Base-by-base conservation (phyloP, 2,797 vertebrate species). In the Microctenopoma stevenorrisi region DNA sequence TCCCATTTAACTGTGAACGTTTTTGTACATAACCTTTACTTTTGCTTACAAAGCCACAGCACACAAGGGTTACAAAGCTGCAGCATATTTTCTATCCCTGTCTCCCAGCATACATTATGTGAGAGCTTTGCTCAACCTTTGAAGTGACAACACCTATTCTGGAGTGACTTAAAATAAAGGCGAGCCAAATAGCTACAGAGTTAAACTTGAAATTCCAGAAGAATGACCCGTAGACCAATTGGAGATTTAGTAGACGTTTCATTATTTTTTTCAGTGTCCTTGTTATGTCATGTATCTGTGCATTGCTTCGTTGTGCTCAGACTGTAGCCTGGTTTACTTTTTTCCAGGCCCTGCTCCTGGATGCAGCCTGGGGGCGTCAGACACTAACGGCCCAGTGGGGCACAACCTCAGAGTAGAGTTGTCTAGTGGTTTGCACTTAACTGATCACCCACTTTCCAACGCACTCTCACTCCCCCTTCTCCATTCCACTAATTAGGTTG, bases 401-500 rank as follows among this genome's bases (percentile, higher is more conserved):
- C 77, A 26, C 59, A 76, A 22, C 52, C 35, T 67, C 33, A 43
- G 16, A 71, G 78, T 76, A 0, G 9, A 62, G 54, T 25, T 28
- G 55, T 64, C 7, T 63, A 44, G 52, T 80, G 48, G 81, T 79
- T 88, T 80, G 80, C 62, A 56, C 64, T 64, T 69, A 57, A 74
- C 54, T 60, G 74, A 76, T 43, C 61, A 65, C 52, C 28, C 51
- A 47, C 44, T 74, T 70, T 68, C 22, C 61, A 64, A 16, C 52
- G 9, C 50, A 15, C 22, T 13, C 10, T 7, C 8, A 25, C 42
- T 3, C 9, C 74, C 63, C 33, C n/a, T 54, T 66, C 37, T 35
- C 46, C 33, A 75, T 84, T 75, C 73, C 4, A 5, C 49, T 79
- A 88, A 88, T 90, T 86, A 84, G 82, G 84, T 84, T 84, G 85